phyloP scores from a whole-genome alignment of 1,140 invertebrate genomes.

The Ctenoplectra terminalis region DNA sequence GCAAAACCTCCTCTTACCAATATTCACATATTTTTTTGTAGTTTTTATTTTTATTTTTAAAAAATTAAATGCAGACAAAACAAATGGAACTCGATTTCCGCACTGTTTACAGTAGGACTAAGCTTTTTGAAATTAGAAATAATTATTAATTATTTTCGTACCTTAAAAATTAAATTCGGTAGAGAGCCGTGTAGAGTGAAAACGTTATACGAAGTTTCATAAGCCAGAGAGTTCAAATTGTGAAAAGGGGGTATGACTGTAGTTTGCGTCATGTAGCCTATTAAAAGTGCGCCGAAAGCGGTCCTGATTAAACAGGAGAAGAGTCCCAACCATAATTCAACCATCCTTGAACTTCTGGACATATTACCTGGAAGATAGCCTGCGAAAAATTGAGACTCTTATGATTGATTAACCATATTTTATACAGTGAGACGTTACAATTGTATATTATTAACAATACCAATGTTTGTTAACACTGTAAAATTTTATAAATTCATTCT shows the following conservation, averaged over 20 bases:
- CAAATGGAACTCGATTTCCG: no score
- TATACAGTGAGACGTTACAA: no score
- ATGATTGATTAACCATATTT: no score
- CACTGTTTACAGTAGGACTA: no score
- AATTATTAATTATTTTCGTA: conserved; percentile 10
- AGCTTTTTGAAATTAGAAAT: not conserved
- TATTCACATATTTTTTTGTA: no score
- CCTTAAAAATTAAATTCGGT: not conserved
- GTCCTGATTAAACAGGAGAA: conserved; percentile 43
- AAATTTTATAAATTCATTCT: no score
- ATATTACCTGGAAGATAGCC: not conserved
- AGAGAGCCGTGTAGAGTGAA: conserved; percentile 25
- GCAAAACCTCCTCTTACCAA: no score
- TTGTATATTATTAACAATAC: no score
- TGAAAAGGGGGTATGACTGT: conserved; percentile 21
- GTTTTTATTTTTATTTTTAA: no score
- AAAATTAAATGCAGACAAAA: no score
- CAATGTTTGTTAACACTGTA: no score
- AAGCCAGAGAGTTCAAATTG: not conserved
- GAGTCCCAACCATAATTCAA: conserved; percentile 31
- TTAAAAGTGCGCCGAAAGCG: conserved; percentile 41
- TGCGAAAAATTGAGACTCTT: not conserved
- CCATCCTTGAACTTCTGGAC: conserved; percentile 90
- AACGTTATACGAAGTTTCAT: conserved; percentile 40
- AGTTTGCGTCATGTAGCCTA: conserved; percentile 47